Percentiles rank a stretch among this genome's conserved stretches.
Evolutionary conservation across 2,113 vertebrate genomes (phyloP).

Genomic region (Platysteira castanea): DNA sequence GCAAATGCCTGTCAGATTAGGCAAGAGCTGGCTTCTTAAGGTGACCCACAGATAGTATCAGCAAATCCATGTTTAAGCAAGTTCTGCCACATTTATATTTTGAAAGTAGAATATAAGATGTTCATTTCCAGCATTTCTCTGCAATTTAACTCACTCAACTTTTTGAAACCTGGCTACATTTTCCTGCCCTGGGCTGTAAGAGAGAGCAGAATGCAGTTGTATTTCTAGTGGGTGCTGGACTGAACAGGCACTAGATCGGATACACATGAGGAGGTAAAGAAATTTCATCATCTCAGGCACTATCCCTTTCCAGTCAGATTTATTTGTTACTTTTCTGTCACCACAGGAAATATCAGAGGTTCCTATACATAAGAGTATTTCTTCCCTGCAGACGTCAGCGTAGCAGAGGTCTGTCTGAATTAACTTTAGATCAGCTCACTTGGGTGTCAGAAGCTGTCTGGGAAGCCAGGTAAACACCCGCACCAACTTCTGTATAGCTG

Average conservation of each 20-base stretch:
- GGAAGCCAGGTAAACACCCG: constrained; percentile 43
- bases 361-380: constrained; percentile 37
- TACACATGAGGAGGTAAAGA: neutral
- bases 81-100: neutral
- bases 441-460: constrained; percentile 56
- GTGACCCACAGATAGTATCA: neutral
- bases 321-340: constrained; percentile 52
- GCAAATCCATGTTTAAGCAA: neutral
- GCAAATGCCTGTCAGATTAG: neutral
- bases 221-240: constrained; percentile 1
- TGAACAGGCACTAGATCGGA: neutral
- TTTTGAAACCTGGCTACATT: neutral
- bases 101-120: neutral
- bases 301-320: constrained; percentile 18
- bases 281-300: neutral
- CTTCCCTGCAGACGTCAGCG: constrained; percentile 33
- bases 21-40: neutral
- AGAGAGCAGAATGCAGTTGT: neutral
- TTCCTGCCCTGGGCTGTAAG: neutral
- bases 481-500: neutral
- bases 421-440: constrained; percentile 63
- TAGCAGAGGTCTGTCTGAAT: constrained; percentile 61
- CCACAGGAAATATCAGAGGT: constrained; percentile 34
- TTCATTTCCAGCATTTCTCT: neutral
- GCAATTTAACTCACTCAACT: neutral